Evolutionary conservation across 1,140 invertebrate genomes (phyloP).

Genomic region (Luehdorfia chinensis): DNA sequence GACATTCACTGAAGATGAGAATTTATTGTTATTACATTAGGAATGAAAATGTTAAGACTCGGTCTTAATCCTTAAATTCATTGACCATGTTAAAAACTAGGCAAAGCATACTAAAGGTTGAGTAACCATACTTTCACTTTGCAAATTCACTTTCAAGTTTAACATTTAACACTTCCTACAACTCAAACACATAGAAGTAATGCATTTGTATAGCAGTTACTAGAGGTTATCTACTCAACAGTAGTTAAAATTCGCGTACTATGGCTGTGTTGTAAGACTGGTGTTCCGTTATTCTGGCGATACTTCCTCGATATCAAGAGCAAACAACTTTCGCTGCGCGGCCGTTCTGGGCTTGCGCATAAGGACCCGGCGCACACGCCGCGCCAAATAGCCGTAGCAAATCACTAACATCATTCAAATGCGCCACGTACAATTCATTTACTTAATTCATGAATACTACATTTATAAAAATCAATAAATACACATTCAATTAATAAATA

Average conservation of each 20-base stretch:
- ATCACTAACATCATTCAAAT: constrained; percentile 22
- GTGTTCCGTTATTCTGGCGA: constrained; percentile 28
- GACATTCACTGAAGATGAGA: constrained; percentile 6
- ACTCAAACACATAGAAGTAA: background rate
- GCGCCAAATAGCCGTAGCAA: constrained; percentile 13
- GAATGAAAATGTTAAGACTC: background rate
- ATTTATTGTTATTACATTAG: constrained; percentile 9
- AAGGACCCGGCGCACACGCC: constrained; percentile 29
- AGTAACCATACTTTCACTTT: constrained; percentile 14
- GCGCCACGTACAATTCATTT: constrained; percentile 12
- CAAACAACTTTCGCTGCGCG: constrained; percentile 64
- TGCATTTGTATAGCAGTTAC: too few species aligned
- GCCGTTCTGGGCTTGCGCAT: constrained; percentile 19
- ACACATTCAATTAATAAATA: too few species aligned
- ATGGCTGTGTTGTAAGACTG: constrained; percentile 23
- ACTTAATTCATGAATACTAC: background rate
- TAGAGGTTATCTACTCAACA: too few species aligned
- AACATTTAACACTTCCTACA: constrained; percentile 4
- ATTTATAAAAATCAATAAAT: too few species aligned
- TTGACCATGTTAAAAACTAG: background rate
- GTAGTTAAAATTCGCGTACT: too few species aligned
- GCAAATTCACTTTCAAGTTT: constrained; percentile 8
- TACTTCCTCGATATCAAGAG: constrained; percentile 60
- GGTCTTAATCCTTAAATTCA: background rate
- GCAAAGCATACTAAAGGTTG: background rate